Percentiles rank a stretch among this genome's conserved stretches.
Evolutionary conservation across 2,888 invertebrate genomes (phyloP).

Genomic region (Hymenopus coronatus): DNA sequence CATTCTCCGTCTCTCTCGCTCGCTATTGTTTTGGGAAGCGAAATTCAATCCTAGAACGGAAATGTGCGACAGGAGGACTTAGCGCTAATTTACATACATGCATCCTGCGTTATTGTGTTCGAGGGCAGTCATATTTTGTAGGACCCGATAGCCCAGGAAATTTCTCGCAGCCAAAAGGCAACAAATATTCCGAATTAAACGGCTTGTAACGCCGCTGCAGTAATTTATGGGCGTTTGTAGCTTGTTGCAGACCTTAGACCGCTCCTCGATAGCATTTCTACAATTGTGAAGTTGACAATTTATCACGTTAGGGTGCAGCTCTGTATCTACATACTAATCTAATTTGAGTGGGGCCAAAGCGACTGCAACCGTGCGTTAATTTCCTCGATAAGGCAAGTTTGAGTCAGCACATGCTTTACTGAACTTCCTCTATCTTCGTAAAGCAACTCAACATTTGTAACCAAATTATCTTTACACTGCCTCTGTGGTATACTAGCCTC

Average conservation of each 20-base stretch:
- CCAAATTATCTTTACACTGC: too few species aligned
- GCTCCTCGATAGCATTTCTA: background rate
- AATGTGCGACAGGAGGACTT: background rate
- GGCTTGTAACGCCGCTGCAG: background rate
- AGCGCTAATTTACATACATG: background rate
- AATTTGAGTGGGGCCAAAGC: background rate
- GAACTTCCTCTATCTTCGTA: background rate
- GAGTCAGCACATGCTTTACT: background rate
- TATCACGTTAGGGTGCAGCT: background rate
- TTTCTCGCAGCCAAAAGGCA: background rate
- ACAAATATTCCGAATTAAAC: background rate
- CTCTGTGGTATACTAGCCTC: too few species aligned
- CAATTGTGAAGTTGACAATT: background rate
- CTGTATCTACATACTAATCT: background rate
- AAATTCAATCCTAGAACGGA: conserved; percentile 25
- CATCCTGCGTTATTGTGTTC: background rate
- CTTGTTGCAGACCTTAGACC: background rate
- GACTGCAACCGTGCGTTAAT: background rate
- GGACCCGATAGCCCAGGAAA: background rate
- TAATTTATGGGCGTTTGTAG: background rate
- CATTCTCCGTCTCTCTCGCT: background rate
- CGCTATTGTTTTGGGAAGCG: background rate
- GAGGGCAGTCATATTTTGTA: background rate
- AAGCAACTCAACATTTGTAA: background rate
- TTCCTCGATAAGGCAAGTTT: background rate